Base-by-base conservation (phyloP, 23 tunicate species). In the Trididemnum nubilum region DNA sequence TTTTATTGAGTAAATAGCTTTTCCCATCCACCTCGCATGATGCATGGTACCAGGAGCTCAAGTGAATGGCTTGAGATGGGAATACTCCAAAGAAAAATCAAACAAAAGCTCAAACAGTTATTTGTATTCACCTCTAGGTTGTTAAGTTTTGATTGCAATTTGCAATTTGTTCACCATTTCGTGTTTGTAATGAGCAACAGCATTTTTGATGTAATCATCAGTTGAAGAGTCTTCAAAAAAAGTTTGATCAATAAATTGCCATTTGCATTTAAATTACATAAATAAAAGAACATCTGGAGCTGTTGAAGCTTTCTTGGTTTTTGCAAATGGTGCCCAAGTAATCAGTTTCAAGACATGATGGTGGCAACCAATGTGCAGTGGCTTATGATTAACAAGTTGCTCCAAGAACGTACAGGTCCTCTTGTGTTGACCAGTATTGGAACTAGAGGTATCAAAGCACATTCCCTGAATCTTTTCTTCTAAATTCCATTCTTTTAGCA, bases 301-400 rank as follows among this genome's bases (percentile, higher is more conserved):
- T 7, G 75, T 29, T 28, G 75, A 69, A 69, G 75, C 4, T 12
- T 23, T n/a, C 75, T 7, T 69, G 36, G 39, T 38, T 69, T 69
- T 38, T 29, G 75, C 30, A 69, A 18, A 69, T 9, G 75, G 38
- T 28, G 75, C 37, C 7, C 38, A 36, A 7, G 75, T 38, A 69
- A 69, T 69, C 75, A 31, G 75, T n/a, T 32, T 38, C 75, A 69
- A 69, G 38, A 69, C 75, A 32, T 69, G 75, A 34, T 69, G 75
- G 75, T 34, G 75, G 33, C 75, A 69, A 7, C 39, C 75, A 69
- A 69, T 69, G 39, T 69, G 39, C n/a, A 69, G 38, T 29, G 33
- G 39, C 15, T 33, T 34, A 69, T 7, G 38, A 4, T 38, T 38
- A 69, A 28, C 9, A 32, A 69, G 37, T 34, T 69, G 75, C 75